Conservation (phyloP, 2,888 invertebrate species). For the Tetragnatha montana region DNA sequence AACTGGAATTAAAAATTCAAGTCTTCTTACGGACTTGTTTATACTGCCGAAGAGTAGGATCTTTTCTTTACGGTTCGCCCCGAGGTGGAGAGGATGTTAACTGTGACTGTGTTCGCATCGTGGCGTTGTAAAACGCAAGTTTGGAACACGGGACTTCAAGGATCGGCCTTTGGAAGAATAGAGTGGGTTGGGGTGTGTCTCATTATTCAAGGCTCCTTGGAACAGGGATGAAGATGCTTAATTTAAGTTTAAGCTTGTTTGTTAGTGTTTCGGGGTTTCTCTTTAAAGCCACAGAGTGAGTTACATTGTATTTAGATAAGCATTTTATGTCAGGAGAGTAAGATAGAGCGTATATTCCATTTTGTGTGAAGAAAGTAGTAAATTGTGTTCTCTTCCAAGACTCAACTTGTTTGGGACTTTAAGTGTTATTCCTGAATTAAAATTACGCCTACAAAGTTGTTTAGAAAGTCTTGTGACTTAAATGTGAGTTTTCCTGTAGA, state of each 20-base stretch:
- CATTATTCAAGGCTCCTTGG: background rate
- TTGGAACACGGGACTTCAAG: background rate
- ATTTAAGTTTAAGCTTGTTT: background rate
- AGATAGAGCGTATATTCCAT: background rate
- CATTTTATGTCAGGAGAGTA: background rate
- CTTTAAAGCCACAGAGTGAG: background rate
- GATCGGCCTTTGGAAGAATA: background rate
- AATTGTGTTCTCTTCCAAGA: background rate
- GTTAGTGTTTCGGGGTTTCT: background rate
- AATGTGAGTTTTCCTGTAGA: too few relatives aligned
- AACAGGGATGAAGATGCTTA: background rate
- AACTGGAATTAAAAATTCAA: background rate
- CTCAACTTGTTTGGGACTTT: too few relatives aligned
- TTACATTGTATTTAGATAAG: background rate
- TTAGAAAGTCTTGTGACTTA: too few relatives aligned
- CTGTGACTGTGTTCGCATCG: background rate
- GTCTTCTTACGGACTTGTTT: slow-evolving; percentile 1
- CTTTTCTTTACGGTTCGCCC: background rate
- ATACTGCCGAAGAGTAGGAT: background rate
- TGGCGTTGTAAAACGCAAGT: background rate
- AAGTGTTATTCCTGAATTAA: too few relatives aligned
- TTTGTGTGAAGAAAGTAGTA: background rate
- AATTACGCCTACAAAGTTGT: too few relatives aligned
- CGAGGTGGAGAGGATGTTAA: background rate
- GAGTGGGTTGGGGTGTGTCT: background rate